phyloP scores from a whole-genome alignment of 1,140 invertebrate species.

The Oreohelix idahoensis region DNA sequence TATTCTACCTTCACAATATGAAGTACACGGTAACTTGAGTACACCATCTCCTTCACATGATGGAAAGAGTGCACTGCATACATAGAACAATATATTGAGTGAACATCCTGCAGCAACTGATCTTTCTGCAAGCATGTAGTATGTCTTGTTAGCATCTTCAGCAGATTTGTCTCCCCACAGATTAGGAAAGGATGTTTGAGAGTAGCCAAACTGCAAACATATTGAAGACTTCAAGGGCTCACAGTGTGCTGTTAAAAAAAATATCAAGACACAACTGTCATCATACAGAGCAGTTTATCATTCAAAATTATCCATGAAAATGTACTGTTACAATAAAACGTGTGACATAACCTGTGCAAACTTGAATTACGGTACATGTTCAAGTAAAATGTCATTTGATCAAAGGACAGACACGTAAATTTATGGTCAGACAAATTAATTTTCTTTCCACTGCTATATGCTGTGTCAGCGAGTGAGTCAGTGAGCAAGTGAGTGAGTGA shows the following conservation, averaged over 20 bases:
- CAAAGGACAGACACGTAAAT: no score
- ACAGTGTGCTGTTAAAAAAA: slow-evolving; percentile 24
- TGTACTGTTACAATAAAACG: no score
- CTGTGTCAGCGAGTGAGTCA: no score
- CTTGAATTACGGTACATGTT: no score
- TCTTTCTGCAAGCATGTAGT: slow-evolving; percentile 7
- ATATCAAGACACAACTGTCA: no score
- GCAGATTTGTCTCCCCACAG: background rate
- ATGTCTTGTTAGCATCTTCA: slow-evolving; percentile 15
- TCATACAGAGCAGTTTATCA: no score
- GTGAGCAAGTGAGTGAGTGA: no score
- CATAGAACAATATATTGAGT: slow-evolving; percentile 20
- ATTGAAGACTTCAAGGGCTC: background rate
- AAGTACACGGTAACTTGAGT: slow-evolving; percentile 7
- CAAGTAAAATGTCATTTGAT: no score
- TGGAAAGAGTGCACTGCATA: slow-evolving; percentile 20
- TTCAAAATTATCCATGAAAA: no score
- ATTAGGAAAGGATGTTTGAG: slow-evolving; percentile 29
- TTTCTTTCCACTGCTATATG: no score
- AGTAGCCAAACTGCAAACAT: slow-evolving; percentile 20
- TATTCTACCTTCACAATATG: slow-evolving; percentile 32
- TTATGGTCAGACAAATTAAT: no score
- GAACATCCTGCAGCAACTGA: slow-evolving; percentile 28
- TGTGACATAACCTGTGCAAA: no score
- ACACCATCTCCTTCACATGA: slow-evolving; percentile 29